A percentile compares a stretch with the other conserved stretches of the same genome.
Conservation (phyloP, 2,113 vertebrate genomes). For the Calypte anna region DNA sequence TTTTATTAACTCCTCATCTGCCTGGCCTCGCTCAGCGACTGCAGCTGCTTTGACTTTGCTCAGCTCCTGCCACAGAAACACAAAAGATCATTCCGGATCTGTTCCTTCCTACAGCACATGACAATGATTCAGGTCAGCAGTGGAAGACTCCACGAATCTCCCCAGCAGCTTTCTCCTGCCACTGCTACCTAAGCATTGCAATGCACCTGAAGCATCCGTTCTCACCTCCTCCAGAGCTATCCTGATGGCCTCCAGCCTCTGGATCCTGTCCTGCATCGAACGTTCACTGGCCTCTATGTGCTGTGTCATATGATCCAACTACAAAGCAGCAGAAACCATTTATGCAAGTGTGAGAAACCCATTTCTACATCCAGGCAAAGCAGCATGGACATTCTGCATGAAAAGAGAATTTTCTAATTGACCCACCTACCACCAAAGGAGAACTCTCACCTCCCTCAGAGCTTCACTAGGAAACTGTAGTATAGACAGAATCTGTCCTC, state of each 20-base stretch:
- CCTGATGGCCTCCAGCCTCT: constrained; percentile 84
- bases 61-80: constrained; percentile 82
- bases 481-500: not conserved
- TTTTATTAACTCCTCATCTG: constrained; percentile 87
- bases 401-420: not conserved
- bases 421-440: not conserved
- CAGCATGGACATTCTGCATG: fast-evolving
- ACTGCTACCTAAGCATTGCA: fast-evolving
- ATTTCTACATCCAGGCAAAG: not conserved
- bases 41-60: constrained; percentile 80
- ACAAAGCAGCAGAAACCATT: not conserved
- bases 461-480: not conserved
- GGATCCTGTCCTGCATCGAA: constrained; percentile 84
- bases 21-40: constrained; percentile 80
- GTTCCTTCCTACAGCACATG: not conserved
- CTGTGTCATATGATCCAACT: constrained; percentile 86
- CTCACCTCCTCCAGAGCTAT: constrained; percentile 90
- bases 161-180: not conserved
- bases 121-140: not conserved
- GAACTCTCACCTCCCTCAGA: not conserved
- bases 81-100: not conserved
- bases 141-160: not conserved
- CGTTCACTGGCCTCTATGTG: constrained; percentile 84
- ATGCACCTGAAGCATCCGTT: fast-evolving
- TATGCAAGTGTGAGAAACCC: not conserved